phyloP scores from a whole-genome alignment of 1,140 invertebrate genomes.

The Dysdera silvatica region DNA sequence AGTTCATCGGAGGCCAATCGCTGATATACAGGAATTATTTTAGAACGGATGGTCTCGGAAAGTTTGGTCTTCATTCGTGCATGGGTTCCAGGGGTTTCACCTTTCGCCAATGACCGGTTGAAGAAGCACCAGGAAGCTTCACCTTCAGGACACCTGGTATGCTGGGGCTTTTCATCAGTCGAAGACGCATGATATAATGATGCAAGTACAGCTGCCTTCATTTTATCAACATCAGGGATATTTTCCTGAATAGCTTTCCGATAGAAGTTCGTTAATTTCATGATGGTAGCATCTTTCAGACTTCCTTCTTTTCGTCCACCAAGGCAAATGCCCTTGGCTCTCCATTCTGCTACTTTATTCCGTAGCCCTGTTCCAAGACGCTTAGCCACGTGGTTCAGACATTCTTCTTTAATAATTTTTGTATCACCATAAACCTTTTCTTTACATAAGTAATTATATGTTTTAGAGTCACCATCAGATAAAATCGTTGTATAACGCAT shows the following conservation, averaged over 20 bases:
- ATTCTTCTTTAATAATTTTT: too few relatives aligned
- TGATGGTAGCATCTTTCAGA: background rate
- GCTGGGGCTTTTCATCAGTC: background rate
- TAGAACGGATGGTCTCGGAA: background rate
- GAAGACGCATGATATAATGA: background rate
- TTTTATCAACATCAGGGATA: background rate
- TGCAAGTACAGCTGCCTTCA: background rate
- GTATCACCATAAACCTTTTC: too few relatives aligned
- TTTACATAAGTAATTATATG: too few relatives aligned
- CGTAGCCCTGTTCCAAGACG: too few relatives aligned
- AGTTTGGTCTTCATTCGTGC: background rate
- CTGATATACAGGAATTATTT: background rate
- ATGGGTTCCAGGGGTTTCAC: background rate
- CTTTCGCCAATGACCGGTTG: background rate
- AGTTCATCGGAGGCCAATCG: background rate
- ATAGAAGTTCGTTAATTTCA: background rate
- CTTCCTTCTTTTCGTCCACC: background rate
- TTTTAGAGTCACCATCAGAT: too few relatives aligned
- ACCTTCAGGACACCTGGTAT: background rate
- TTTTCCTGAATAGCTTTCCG: background rate
- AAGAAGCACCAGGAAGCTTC: background rate
- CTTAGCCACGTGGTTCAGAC: too few relatives aligned
- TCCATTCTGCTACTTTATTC: too few relatives aligned
- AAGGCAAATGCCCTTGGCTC: slow-evolving; percentile 35
- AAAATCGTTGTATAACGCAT: too few relatives aligned